Conservation (phyloP, 1,140 invertebrate genomes). For the Lineus longissimus region DNA sequence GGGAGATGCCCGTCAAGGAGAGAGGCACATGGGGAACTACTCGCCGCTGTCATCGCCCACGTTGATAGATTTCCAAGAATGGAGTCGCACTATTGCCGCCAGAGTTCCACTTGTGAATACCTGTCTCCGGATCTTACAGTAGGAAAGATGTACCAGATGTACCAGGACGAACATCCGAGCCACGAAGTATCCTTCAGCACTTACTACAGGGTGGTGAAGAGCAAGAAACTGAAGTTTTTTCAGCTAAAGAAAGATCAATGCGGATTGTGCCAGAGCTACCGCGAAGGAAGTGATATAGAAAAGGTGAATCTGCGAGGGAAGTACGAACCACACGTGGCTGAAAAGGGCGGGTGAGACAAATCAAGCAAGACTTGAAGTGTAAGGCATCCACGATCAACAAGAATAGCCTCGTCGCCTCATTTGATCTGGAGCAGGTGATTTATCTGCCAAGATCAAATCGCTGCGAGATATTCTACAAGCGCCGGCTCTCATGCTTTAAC, state of each 20-base stretch:
- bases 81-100: not conserved
- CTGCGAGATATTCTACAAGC: not conserved
- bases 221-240: not conserved
- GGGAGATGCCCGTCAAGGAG: not conserved
- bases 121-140: not conserved
- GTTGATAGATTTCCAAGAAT: not conserved
- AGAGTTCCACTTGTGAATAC: not conserved
- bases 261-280: not conserved
- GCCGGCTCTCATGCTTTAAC: not conserved
- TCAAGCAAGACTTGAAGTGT: not conserved
- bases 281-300: not conserved
- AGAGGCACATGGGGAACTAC: not conserved
- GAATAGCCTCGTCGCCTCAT: not conserved
- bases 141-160: not conserved
- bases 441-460: not conserved
- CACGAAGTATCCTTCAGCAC: not conserved
- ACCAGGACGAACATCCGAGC: not conserved
- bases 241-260: not conserved
- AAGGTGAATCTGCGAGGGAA: not conserved
- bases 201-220: not conserved
- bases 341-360: not conserved
- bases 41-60: not conserved
- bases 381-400: not conserved
- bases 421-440: not conserved
- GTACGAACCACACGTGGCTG: not conserved